phyloP scores from a whole-genome alignment of 2,888 invertebrate genomes.

The Mesochorus sp. region DNA sequence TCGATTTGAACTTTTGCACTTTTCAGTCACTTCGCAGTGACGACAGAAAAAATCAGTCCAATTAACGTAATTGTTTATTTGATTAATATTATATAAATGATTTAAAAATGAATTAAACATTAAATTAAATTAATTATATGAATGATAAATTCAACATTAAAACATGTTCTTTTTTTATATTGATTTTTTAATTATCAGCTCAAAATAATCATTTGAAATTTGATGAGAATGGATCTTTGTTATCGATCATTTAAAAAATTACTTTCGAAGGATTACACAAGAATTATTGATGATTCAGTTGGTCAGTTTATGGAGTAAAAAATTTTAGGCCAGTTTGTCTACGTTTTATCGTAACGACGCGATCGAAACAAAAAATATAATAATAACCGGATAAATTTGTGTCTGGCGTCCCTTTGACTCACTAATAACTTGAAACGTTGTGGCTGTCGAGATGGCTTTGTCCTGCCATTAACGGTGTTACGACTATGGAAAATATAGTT shows the following conservation, averaged over 20 bases:
- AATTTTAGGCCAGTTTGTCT: no score
- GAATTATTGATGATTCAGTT: no score
- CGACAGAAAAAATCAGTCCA: no score
- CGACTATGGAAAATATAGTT: conserved; percentile 8
- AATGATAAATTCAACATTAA: neutral
- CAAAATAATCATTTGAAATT: neutral
- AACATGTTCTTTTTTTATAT: neutral
- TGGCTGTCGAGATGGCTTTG: neutral
- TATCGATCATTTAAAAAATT: neutral
- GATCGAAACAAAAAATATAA: conserved; percentile 29
- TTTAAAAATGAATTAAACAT: neutral
- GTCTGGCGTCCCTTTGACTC: conserved; percentile 58
- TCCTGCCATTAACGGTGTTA: conserved; percentile 19
- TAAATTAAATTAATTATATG: neutral
- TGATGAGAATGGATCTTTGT: neutral
- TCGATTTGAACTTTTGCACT: no score
- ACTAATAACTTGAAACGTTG: conserved; percentile 54
- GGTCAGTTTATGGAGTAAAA: no score
- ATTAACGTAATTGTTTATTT: no score
- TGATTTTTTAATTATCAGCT: neutral
- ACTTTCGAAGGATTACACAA: no score
- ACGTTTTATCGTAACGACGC: conserved; percentile 66
- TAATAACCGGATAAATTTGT: neutral
- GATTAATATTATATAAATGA: no score
- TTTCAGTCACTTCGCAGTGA: no score